phyloP scores from a whole-genome alignment of 2,888 invertebrate genomes.

The Drosophila suboccidentalis region DNA sequence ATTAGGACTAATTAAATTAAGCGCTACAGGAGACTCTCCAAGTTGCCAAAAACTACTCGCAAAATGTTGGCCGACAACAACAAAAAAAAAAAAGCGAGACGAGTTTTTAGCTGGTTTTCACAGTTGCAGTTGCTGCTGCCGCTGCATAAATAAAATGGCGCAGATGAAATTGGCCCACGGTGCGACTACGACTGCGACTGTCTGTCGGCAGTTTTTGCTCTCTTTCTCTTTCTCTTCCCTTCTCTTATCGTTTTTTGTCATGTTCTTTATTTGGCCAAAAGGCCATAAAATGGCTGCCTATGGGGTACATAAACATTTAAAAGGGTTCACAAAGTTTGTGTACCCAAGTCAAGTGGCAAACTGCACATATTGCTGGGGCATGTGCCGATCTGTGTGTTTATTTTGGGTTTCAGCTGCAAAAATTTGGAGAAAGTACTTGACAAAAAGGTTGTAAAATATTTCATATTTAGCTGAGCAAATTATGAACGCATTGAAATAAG shows the following conservation, averaged over 20 bases:
- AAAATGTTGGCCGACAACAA: neutral
- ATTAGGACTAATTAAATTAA: slow-evolving; percentile 69
- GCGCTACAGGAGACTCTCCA: slow-evolving; percentile 19
- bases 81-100: slow-evolving; percentile 12
- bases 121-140: slow-evolving; percentile 50
- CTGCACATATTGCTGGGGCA: slow-evolving; percentile 20
- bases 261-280: slow-evolving; percentile 45
- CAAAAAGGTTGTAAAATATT: neutral
- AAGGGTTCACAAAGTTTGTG: slow-evolving; percentile 35
- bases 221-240: neutral
- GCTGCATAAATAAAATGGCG: no score
- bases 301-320: slow-evolving; percentile 43
- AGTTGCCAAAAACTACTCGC: slow-evolving; percentile 10
- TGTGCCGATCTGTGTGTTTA: slow-evolving; percentile 4
- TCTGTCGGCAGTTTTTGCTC: slow-evolving; percentile 38
- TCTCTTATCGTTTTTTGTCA: slow-evolving; percentile 18
- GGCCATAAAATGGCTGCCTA: slow-evolving; percentile 51
- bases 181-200: slow-evolving; percentile 30
- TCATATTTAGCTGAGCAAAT: neutral
- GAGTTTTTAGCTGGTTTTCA: slow-evolving; percentile 31
- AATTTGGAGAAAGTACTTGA: neutral
- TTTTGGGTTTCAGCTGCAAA: neutral
- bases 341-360: slow-evolving; percentile 38
- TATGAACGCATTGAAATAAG: neutral
- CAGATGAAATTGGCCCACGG: slow-evolving; percentile 51